These are phyloP conservation scores for Rhinella marina DNA, from an alignment of 2,797 vertebrate genomes.

Conservation along the genomic window DNA sequence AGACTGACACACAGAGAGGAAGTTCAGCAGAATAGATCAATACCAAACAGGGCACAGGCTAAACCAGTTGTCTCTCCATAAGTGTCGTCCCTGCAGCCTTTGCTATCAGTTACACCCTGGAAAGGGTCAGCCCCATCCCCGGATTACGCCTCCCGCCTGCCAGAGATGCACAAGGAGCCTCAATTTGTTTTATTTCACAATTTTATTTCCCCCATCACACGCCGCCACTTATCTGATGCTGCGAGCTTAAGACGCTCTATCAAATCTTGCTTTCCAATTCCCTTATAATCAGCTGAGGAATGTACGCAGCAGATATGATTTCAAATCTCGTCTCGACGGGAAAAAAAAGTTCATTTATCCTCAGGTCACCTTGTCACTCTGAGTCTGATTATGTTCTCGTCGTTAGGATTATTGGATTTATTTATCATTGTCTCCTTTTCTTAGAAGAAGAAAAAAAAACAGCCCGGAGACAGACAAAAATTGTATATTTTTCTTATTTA, in stretches of 20 bases:
- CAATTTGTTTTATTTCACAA: constrained; percentile 42
- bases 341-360: neutral
- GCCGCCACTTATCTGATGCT: constrained; percentile 47
- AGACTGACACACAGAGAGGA: too few species aligned
- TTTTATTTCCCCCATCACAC: constrained; percentile 30
- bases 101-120: too few species aligned
- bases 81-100: too few species aligned
- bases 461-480: neutral
- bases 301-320: constrained; percentile 22
- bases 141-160: neutral
- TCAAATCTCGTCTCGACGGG: neutral
- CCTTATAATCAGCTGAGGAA: constrained; percentile 30
- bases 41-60: too few species aligned
- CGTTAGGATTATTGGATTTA: constrained; percentile 2
- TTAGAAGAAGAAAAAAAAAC: neutral
- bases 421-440: neutral
- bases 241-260: constrained; percentile 26
- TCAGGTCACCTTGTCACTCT: constrained; percentile 18
- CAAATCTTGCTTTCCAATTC: constrained; percentile 45
- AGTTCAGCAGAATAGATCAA: too few species aligned
- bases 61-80: too few species aligned
- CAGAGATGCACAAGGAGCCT: neutral
- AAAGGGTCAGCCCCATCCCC: neutral
- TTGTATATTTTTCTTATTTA: neutral
- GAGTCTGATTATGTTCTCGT: constrained; percentile 3